Evolutionary conservation across 1,140 invertebrate genomes (phyloP).

Genomic region (Caenorhabditis briggsae): DNA sequence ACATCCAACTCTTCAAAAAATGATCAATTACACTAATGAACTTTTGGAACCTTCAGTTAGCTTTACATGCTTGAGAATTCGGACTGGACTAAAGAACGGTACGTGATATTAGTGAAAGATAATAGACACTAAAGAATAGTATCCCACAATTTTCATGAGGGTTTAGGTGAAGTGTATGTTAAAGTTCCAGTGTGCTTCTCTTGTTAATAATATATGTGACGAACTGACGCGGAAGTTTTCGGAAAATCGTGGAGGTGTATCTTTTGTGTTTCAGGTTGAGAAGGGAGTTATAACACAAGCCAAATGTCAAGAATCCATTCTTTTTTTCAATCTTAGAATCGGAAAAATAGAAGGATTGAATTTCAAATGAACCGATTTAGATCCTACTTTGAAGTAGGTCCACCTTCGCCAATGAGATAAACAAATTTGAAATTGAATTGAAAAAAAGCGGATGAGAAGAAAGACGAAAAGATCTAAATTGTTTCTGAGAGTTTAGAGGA

Average conservation of each 20-base stretch:
- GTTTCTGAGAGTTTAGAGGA: slow-evolving; percentile 51
- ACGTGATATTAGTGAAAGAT: too few species aligned
- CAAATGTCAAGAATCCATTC: not conserved
- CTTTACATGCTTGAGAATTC: too few species aligned
- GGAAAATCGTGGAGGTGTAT: not conserved
- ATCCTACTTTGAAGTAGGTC: not conserved
- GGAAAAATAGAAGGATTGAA: not conserved
- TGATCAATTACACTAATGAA: too few species aligned
- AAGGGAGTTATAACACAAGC: too few species aligned
- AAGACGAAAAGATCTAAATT: slow-evolving; percentile 19
- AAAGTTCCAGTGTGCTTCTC: slow-evolving; percentile 5
- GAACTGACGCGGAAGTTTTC: slow-evolving; percentile 41
- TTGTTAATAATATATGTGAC: slow-evolving; percentile 49
- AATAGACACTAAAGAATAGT: not conserved
- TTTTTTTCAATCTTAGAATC: not conserved
- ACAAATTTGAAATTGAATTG: slow-evolving; percentile 41
- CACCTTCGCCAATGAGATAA: slow-evolving; percentile 23
- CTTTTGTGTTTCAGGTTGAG: not conserved
- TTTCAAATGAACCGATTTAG: slow-evolving; percentile 1
- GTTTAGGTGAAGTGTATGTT: slow-evolving; percentile 1
- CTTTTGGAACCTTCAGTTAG: too few species aligned
- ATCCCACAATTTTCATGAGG: not conserved
- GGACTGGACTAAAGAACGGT: too few species aligned
- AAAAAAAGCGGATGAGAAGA: too few species aligned
- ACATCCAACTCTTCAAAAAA: too few species aligned